Evolutionary conservation across 2,797 vertebrate species (phyloP), one percentile per base, ranked within the genome.

Genomic region (Urocyon cinereoargenteus): DNA sequence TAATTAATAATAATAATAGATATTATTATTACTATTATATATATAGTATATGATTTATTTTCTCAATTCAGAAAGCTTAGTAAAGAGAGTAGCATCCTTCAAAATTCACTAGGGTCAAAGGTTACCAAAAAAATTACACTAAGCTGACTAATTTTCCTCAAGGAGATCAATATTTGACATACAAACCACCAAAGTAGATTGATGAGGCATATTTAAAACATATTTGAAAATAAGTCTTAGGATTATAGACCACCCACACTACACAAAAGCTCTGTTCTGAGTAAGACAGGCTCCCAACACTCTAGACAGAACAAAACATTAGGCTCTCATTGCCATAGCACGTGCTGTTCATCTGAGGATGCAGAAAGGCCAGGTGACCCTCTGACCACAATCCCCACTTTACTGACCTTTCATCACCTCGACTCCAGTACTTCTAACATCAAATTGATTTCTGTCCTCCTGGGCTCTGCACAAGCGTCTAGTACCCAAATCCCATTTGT

Each of bases 121-220:
- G 26, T 92, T 45, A 55, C 31, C 31, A 59, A 53, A 66, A 75
- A 68, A 78, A 49, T 31, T 70, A 64, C 40, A 26, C 34, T 57
- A 24, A 79, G 21, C 79, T 92, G 61, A 83, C 62, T 92, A 53
- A 70, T 78, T 66, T 86, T 93, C 57, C 36, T 61, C 77, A 93
- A 83, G 55, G 31, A 93, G 86, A 83, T 64, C 86, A 64, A 51
- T 86, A 86, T 28, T 86, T 57, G 24, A 90, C 45, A 62, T 55
- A 86, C 21, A 91, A 87, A 70, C 24, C 34, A 70, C 73, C 66
- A 36, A 62, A 82, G 19, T 9, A 82, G 77, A 70, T 16, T 51
- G 61, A 78, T 15, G 61, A 93, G 75, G 28, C n/a, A 45, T 45
- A 45, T 45, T 45, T 45, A 6, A 45, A 45, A 45, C 75, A 15